Conservation (phyloP, 2,113 vertebrate genomes). For the Upupa epops region DNA sequence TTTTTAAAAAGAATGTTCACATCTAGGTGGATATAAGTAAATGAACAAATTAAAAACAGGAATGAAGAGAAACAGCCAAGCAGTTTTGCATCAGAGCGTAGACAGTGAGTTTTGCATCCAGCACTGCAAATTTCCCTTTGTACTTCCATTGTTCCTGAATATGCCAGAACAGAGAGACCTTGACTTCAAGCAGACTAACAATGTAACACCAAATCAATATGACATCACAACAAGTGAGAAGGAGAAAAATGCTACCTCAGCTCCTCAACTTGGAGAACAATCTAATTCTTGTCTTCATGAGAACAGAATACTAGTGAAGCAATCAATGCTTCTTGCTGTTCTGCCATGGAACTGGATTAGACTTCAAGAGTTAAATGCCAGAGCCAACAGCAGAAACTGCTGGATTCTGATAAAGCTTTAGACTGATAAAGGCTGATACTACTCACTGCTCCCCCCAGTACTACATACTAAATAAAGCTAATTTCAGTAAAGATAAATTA, state of each 20-base stretch:
- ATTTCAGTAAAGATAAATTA: not conserved
- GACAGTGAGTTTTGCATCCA: not conserved
- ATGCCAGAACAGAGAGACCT: fast-evolving
- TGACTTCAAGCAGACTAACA: not conserved
- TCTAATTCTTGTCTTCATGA: not conserved
- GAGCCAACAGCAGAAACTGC: not conserved
- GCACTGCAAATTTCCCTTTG: not conserved
- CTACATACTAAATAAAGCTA: not conserved
- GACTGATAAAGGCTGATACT: not conserved
- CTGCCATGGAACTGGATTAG: not conserved
- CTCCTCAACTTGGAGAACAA: not conserved
- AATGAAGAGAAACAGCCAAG: not conserved
- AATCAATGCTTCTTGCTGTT: not conserved
- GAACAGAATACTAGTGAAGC: not conserved
- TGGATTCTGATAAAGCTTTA: not conserved
- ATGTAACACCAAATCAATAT: not conserved
- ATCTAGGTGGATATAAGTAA: not conserved
- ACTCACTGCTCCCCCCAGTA: fast-evolving
- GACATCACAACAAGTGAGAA: not conserved
- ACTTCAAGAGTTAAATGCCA: not conserved
- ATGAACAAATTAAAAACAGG: not conserved
- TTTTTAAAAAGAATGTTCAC: not conserved
- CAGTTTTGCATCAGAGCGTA: not conserved
- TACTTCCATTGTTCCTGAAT: not conserved
- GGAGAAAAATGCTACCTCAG: not conserved